Conservation (phyloP, 2,888 invertebrate species). For the Diloba caeruleocephala region DNA sequence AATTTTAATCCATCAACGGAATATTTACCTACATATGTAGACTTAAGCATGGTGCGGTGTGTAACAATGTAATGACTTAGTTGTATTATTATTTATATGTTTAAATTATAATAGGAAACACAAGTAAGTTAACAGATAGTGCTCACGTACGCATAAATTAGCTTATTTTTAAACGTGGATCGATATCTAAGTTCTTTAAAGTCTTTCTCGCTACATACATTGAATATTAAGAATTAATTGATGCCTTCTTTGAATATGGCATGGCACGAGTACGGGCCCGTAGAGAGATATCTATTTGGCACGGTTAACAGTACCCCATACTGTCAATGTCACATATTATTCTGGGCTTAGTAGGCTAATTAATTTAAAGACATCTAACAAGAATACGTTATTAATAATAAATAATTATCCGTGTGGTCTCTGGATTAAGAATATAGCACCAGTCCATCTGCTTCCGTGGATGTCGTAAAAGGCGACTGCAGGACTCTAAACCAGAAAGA, state of each 20-base stretch:
- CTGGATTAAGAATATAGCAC: too few relatives aligned
- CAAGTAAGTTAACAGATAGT: slow-evolving; percentile 27
- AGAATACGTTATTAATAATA: too few relatives aligned
- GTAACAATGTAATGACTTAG: too few relatives aligned
- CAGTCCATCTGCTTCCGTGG: too few relatives aligned
- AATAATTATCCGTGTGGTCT: too few relatives aligned
- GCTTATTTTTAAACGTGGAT: slow-evolving; percentile 50
- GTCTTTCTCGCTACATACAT: slow-evolving; percentile 63
- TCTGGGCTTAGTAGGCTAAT: slow-evolving; percentile 43
- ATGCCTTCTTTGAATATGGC: slow-evolving; percentile 70
- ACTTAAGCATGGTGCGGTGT: too few relatives aligned
- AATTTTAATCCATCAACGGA: slow-evolving; percentile 7
- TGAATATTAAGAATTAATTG: slow-evolving; percentile 81
- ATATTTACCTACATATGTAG: too few relatives aligned
- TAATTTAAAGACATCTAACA: slow-evolving; percentile 13
- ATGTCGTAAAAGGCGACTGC: too few relatives aligned
- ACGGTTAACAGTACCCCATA: slow-evolving; percentile 75
- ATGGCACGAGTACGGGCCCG: slow-evolving; percentile 41
- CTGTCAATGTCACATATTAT: slow-evolving; percentile 69
- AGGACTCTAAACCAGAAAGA: too few relatives aligned
- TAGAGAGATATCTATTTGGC: slow-evolving; percentile 70
- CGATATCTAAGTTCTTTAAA: slow-evolving; percentile 51
- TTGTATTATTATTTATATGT: slow-evolving; percentile 17
- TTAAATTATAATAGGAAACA: slow-evolving; percentile 17
- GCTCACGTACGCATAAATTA: slow-evolving; percentile 48